Base-by-base conservation (phyloP, 2,888 invertebrate species). In the Latheticus oryzae region DNA sequence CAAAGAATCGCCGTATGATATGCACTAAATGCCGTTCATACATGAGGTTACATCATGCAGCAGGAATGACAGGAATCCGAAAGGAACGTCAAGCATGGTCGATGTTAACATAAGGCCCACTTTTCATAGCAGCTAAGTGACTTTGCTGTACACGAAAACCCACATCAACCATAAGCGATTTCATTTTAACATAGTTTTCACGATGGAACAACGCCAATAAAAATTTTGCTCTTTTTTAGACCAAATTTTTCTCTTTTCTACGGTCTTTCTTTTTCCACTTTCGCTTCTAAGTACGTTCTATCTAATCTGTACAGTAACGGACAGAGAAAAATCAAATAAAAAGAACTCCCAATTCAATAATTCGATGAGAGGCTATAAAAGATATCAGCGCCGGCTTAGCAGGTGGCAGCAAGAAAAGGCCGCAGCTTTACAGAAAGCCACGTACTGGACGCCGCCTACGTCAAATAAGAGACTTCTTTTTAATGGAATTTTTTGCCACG, bases 341-440 rank as follows among this genome's bases (percentile, higher is more conserved):
- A 62, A 60, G 65, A 64, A 63, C 58, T 64, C 63, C 61, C 66
- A 65, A 68, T 69, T 70, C 68, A 69, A 70, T 70, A 67, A 67
- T 66, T 64, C 67, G 66, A 66, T 64, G 64, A 64, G 66, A 54
- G 64, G 59, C 65, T 59, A 63, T 64, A 65, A 64, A 65, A 62
- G 64, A 66, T 67, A 68, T 67, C 65, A 60, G 63, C 64, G 63
- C 43, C 61, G 68, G 65, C 69, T 66, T 67, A 67, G 65, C 68
- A 64, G 64, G 63, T 64, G 69, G 63, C 63, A 61, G 62, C 60
- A 62, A 53, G 61, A 63, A 64, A 64, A 64, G 64, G 58, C 64
- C 53, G 57, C 52, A 56, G 64, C 59, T 64, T 65, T 61, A 30
- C 55, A 43, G 56, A 64, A 67, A 66, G 59, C 62, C 62, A 61